A percentile compares a stretch with the other conserved stretches of the same genome.
These are phyloP conservation scores for Octodonta nipae DNA, from an alignment of 2,888 invertebrate species.

Conservation along the genomic window DNA sequence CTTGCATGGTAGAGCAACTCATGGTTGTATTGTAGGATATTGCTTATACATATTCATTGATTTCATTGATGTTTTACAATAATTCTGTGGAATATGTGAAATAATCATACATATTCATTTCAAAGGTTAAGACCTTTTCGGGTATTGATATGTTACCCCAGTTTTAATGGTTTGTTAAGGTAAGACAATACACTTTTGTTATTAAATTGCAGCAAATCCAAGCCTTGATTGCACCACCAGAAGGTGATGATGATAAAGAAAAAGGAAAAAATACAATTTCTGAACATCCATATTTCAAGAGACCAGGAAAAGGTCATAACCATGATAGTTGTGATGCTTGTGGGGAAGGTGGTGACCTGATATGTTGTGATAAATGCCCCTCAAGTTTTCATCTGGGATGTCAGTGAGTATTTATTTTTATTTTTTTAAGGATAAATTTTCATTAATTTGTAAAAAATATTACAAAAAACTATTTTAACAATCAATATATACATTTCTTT, in stretches of 20 bases:
- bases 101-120: too few relatives aligned
- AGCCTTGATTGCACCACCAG: slow-evolving; percentile 75
- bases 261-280: slow-evolving; percentile 42
- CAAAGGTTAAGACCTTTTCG: too few relatives aligned
- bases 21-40: too few relatives aligned
- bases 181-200: too few relatives aligned
- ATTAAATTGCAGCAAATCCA: slow-evolving; percentile 73
- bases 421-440: background rate
- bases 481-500: too few relatives aligned
- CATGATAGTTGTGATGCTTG: slow-evolving; percentile 90
- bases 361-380: slow-evolving; percentile 92
- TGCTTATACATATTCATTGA: too few relatives aligned
- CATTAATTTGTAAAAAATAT: background rate
- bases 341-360: slow-evolving; percentile 83
- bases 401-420: slow-evolving; percentile 55
- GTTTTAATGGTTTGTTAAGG: too few relatives aligned
- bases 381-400: slow-evolving; percentile 91
- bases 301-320: slow-evolving; percentile 80
- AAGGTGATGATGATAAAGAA: slow-evolving; percentile 51
- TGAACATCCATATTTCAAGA: slow-evolving; percentile 69
- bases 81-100: too few relatives aligned
- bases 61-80: too few relatives aligned
- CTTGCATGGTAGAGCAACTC: too few relatives aligned
- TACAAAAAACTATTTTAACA: too few relatives aligned
- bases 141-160: too few relatives aligned